Evolutionary conservation across 2,888 invertebrate genomes (phyloP).

Genomic region (Andrena flavipes): DNA sequence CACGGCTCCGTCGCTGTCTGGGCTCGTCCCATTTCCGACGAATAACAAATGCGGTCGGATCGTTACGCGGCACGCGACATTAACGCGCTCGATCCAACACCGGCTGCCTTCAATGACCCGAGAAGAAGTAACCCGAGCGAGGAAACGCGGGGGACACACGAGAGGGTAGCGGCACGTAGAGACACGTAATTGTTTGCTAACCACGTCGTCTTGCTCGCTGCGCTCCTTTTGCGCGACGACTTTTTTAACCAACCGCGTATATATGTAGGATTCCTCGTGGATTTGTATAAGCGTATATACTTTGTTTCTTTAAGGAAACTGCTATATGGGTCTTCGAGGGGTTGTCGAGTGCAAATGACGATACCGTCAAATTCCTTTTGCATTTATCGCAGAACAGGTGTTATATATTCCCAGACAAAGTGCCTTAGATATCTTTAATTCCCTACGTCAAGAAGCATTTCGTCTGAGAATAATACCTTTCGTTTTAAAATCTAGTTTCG

Average conservation of each 20-base stretch:
- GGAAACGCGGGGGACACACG: not conserved
- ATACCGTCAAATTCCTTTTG: too few relatives aligned
- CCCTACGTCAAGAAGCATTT: too few relatives aligned
- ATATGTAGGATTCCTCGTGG: not conserved
- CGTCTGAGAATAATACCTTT: too few relatives aligned
- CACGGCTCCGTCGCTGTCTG: slow-evolving; percentile 39
- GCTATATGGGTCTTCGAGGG: too few relatives aligned
- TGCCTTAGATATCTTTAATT: too few relatives aligned
- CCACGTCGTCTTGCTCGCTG: slow-evolving; percentile 4
- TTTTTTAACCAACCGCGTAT: not conserved
- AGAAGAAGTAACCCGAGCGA: slow-evolving; percentile 14
- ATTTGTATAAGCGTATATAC: too few relatives aligned
- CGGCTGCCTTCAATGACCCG: slow-evolving; percentile 63
- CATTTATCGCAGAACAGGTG: too few relatives aligned
- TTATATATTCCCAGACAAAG: too few relatives aligned
- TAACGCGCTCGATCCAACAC: slow-evolving; percentile 66
- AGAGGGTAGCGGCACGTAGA: too few relatives aligned
- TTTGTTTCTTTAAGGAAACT: too few relatives aligned
- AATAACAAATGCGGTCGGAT: slow-evolving; percentile 63
- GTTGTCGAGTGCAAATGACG: too few relatives aligned
- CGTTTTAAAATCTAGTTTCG: too few relatives aligned
- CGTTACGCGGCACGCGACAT: slow-evolving; percentile 66
- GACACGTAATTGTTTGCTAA: slow-evolving; percentile 28
- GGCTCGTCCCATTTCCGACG: slow-evolving; percentile 64
- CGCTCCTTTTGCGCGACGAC: not conserved